Percentiles rank a stretch among this genome's conserved stretches.
phyloP scores from a whole-genome alignment of 2,797 vertebrate species.

The Hybognathus amarus region DNA sequence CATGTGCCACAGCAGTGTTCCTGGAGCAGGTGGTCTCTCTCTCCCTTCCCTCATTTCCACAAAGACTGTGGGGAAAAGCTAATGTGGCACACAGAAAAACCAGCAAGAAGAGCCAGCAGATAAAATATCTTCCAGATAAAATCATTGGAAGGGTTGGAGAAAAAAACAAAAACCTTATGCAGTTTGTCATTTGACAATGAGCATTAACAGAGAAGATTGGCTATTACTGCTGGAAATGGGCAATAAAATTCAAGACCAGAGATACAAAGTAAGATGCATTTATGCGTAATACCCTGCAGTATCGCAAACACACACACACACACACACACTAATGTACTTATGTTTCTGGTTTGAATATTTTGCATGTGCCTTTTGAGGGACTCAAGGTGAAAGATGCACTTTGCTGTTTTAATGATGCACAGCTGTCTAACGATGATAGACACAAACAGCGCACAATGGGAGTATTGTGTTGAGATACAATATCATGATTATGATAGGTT shows the following conservation, averaged over 20 bases:
- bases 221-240: conserved; percentile 26
- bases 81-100: conserved; percentile 32
- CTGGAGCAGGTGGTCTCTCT: conserved; percentile 49
- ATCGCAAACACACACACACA: conserved; percentile 10
- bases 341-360: neutral
- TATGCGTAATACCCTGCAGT: conserved; percentile 5
- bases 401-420: neutral
- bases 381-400: neutral
- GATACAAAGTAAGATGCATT: conserved; percentile 34
- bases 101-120: conserved; percentile 30
- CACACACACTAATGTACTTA: neutral
- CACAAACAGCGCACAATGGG: neutral
- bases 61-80: conserved; percentile 17
- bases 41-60: neutral
- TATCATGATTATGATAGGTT: neutral
- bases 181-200: conserved; percentile 42
- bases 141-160: conserved; percentile 19
- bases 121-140: conserved; percentile 40
- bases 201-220: conserved; percentile 44
- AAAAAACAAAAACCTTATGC: conserved; percentile 1
- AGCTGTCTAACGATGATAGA: neutral
- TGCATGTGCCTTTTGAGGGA: neutral
- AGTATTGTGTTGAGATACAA: neutral
- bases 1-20: conserved; percentile 14
- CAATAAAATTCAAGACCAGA: conserved; percentile 12